Base-by-base conservation (phyloP, 2,888 invertebrate genomes). In the Apomyelois bistriatella region DNA sequence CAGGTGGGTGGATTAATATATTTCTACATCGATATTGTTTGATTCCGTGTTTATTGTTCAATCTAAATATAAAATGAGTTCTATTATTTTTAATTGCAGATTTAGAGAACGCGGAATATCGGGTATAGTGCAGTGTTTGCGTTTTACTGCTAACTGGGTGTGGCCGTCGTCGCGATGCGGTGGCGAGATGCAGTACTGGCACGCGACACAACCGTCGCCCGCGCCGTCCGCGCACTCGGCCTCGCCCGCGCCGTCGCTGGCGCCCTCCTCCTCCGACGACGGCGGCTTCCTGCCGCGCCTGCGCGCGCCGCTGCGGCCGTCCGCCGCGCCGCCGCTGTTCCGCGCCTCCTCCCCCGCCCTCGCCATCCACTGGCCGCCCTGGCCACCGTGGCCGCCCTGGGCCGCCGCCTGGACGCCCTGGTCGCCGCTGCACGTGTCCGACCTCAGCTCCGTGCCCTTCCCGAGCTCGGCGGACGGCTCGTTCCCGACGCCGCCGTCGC, bases 61-160 rank as follows among this genome's bases (percentile, higher is more conserved):
- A 32, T 32, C 5, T 32, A 9, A 32, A 32, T 32, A 10, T 32
- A 6, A 9, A 7, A 32, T 10, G 32, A 2, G 32, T 32, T 32
- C 8, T 3, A 22, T 3, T 22, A 22, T 3, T 22, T n/a, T 22
- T 22, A 22, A 4, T 50, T 50, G 17, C 92, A 96, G 96, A 96
- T 94, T 94, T 95, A 95, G 96, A 94, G 94, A 95, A 95, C 93
- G 96, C 96, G 93, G 96, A 96, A 94, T 96, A 96, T 95, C 96
- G 95, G 95, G 96, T 96, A 90, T 96, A 93, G 95, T 93, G 87
- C 92, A 94, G 70, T 91, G 91, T 75, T 67, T 91, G 73, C 85
- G 88, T 62, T 90, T 91, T 72, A 87, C 89, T 63, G 86, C 82
- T 68, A 95, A 94, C 85, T 94, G 94, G 94, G 92, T 94, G 76